Evolutionary conservation across 2,113 vertebrate genomes (phyloP).

Genomic region (Gnathonemus longibarbis): DNA sequence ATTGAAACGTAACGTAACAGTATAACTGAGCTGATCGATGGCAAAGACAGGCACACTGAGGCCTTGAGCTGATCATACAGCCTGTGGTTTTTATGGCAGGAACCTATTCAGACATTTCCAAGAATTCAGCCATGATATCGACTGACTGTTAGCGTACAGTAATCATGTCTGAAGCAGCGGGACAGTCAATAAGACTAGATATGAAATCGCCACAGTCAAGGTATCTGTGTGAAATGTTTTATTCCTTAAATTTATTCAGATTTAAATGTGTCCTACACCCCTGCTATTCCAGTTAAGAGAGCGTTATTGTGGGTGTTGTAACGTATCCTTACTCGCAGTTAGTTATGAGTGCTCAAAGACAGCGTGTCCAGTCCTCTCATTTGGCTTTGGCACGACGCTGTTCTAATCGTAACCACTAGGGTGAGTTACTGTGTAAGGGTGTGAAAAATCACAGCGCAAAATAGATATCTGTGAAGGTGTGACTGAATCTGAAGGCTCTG

Average conservation of each 20-base stretch:
- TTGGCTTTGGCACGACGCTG: neutral
- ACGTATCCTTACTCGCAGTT: neutral
- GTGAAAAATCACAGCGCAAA: neutral
- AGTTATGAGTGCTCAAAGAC: neutral
- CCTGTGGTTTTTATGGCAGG: neutral
- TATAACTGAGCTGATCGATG: neutral
- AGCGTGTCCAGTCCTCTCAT: neutral
- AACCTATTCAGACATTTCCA: neutral
- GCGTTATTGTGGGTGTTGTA: neutral
- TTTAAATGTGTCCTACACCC: neutral
- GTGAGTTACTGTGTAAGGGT: neutral
- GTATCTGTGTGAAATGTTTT: neutral
- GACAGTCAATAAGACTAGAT: slow-evolving; percentile 22
- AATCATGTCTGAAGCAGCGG: slow-evolving; percentile 26
- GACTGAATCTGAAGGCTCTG: neutral
- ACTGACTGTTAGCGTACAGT: slow-evolving; percentile 31
- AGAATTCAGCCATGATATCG: neutral
- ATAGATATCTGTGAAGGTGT: neutral
- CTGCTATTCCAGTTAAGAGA: neutral
- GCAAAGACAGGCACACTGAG: neutral
- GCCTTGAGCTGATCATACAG: neutral
- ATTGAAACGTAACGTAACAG: neutral
- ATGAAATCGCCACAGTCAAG: slow-evolving; percentile 31
- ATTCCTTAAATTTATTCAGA: neutral
- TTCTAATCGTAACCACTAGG: neutral